phyloP scores from a whole-genome alignment of 2,113 vertebrate genomes.

The Cromileptes altivelis region DNA sequence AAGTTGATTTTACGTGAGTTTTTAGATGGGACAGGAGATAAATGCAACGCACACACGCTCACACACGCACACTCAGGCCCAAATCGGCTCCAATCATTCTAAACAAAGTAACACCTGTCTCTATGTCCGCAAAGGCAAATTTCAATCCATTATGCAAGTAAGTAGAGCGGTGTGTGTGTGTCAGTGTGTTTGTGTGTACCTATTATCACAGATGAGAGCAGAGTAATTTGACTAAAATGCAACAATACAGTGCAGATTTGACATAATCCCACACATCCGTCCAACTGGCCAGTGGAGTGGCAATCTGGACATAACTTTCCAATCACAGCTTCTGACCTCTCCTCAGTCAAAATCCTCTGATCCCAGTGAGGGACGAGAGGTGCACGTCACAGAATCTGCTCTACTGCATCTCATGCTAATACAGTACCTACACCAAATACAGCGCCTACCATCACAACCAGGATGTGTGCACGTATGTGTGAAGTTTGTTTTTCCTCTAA shows the following conservation, averaged over 20 bases:
- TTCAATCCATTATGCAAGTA: constrained; percentile 66
- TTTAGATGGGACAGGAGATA: not conserved
- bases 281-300: constrained; percentile 53
- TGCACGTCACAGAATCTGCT: constrained; percentile 3
- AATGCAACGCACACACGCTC: not conserved
- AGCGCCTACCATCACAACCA: not conserved
- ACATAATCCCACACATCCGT: constrained; percentile 74
- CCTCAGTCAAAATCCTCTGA: constrained; percentile 49
- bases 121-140: constrained; percentile 47
- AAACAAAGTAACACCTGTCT: constrained; percentile 61
- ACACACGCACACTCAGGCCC: not conserved
- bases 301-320: constrained; percentile 67
- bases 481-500: constrained; percentile 72
- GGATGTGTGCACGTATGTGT: constrained; percentile 42
- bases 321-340: constrained; percentile 53
- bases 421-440: not conserved
- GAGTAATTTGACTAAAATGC: constrained; percentile 81
- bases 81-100: constrained; percentile 27
- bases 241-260: constrained; percentile 79
- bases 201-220: constrained; percentile 75
- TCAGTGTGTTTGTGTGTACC: constrained; percentile 31
- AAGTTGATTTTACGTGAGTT: not conserved
- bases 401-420: not conserved
- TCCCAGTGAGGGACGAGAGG: constrained; percentile 1
- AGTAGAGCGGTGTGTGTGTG: constrained; percentile 1